A percentile compares a stretch with the other conserved stretches of the same genome.
phyloP scores from a whole-genome alignment of 2,888 invertebrate species.

The Sussaba pulchella region DNA sequence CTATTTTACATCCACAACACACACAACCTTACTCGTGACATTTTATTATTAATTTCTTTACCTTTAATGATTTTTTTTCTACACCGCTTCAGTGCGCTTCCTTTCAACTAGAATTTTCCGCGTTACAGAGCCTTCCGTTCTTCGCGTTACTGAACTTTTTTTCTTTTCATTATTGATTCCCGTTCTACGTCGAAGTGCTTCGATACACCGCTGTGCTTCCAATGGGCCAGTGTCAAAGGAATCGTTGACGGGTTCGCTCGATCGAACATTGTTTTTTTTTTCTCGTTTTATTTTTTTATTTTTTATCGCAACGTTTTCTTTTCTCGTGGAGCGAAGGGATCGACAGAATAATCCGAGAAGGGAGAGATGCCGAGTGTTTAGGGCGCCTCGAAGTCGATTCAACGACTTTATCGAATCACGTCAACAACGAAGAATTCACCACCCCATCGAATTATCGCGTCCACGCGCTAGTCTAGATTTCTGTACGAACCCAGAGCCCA shows the following conservation, averaged over 20 bases:
- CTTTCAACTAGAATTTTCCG: too few relatives aligned
- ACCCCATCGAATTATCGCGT: conserved; percentile 66
- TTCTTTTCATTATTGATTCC: neutral
- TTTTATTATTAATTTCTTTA: too few relatives aligned
- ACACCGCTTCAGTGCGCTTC: too few relatives aligned
- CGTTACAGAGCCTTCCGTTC: neutral
- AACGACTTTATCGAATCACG: conserved; percentile 70
- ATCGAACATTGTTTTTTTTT: conserved; percentile 1
- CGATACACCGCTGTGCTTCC: conserved; percentile 13
- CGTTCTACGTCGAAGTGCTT: conserved; percentile 31
- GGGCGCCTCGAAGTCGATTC: conserved; percentile 68
- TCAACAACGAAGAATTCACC: conserved; percentile 61
- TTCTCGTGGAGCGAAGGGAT: neutral
- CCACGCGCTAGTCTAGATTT: conserved; percentile 9
- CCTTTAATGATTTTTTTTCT: too few relatives aligned
- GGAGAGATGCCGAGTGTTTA: conserved; percentile 10
- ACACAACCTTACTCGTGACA: too few relatives aligned
- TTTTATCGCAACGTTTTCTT: neutral
- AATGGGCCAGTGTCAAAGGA: neutral
- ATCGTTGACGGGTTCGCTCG: neutral
- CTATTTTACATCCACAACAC: too few relatives aligned
- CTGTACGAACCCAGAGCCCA: neutral
- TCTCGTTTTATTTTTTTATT: too few relatives aligned
- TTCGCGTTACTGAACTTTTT: neutral
- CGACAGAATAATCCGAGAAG: neutral